Evolutionary conservation across 2,797 vertebrate species (phyloP).

Genomic region (Malurus splendens): DNA sequence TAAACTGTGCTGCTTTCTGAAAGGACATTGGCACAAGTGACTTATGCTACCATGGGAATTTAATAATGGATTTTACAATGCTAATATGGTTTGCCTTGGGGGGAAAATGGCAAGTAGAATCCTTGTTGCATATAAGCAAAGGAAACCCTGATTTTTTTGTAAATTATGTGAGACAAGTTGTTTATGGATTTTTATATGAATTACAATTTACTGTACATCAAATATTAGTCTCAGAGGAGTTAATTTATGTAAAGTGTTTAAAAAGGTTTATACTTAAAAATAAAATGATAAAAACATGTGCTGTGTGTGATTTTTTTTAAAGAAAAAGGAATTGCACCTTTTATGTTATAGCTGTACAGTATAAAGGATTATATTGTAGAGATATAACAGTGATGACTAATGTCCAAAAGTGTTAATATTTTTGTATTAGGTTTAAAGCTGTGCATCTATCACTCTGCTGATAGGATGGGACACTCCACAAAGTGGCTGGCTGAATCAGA

Average conservation of each 20-base stretch:
- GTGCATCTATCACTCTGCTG: slow-evolving; percentile 68
- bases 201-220: slow-evolving; percentile 96
- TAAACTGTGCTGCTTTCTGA: slow-evolving; percentile 79
- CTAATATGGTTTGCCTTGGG: slow-evolving; percentile 76
- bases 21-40: slow-evolving; percentile 77
- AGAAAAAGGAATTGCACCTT: slow-evolving; percentile 76
- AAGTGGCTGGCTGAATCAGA: slow-evolving; percentile 51
- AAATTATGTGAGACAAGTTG: slow-evolving; percentile 98
- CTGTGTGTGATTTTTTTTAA: slow-evolving; percentile 79
- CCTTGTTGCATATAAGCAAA: slow-evolving; percentile 85
- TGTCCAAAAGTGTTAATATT: slow-evolving; percentile 80
- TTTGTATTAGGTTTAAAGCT: slow-evolving; percentile 77
- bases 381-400: slow-evolving; percentile 78
- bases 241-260: slow-evolving; percentile 99
- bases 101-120: slow-evolving; percentile 74
- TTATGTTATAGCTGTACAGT: slow-evolving; percentile 82
- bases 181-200: slow-evolving; percentile 94
- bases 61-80: slow-evolving; percentile 74
- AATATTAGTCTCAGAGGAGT: slow-evolving; percentile 96
- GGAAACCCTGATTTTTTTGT: slow-evolving; percentile 94
- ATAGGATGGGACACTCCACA: slow-evolving; percentile 57
- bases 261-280: slow-evolving; percentile 95
- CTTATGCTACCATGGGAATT: slow-evolving; percentile 70
- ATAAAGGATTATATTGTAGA: slow-evolving; percentile 82
- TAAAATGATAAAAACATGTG: slow-evolving; percentile 92